Evolutionary conservation across 1,140 invertebrate species (phyloP), one percentile per base, ranked within the genome.

Genomic region (Eurosta solidaginis): DNA sequence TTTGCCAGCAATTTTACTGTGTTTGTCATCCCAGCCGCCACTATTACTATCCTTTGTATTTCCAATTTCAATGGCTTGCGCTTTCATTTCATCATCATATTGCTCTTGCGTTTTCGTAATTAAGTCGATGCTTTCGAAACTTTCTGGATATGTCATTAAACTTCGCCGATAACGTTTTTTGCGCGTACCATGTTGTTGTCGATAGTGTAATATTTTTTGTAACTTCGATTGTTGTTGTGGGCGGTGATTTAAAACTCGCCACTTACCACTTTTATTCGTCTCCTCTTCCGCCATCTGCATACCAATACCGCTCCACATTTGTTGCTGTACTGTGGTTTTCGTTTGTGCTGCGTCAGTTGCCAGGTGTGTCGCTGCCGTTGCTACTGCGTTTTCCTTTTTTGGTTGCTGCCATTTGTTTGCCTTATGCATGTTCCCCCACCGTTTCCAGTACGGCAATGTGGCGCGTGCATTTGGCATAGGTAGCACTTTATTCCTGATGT

Each of bases 51-150:
- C 29, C 22, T 52, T 68, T 68, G 29, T n/a, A 36, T 68, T 40
- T 33, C 20, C 59, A 68, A 40, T n/a, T 10, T 20, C 14, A 17
- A 22, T 3, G 75, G 47, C 47, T 50, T 44, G 2, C 74, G 7
- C 14, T 36, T 54, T 14, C 50, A 33, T 52, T 40, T 79, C 4
- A 9, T 50, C 73, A 75, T 79, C 52, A 36, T 25, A 14, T 29
- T 50, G 10, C 44, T 68, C 44, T 33, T 44, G 42, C 47, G 49
- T 54, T 44, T n/a, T 33, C 80, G 83, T 84, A 86, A 86, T 86
- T 86, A 85, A 85, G 83, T 86, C 81, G 84, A 82, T 79, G 59
- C 59, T 68, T 44, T 74, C 20, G 78, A 84, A 86, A 85, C 78
- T 84, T 86, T 82, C n/a, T n/a, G n/a, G 52, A 49, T 79, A 73